phyloP scores from a whole-genome alignment of 2,888 invertebrate genomes.

The Protophormia terraenovae region DNA sequence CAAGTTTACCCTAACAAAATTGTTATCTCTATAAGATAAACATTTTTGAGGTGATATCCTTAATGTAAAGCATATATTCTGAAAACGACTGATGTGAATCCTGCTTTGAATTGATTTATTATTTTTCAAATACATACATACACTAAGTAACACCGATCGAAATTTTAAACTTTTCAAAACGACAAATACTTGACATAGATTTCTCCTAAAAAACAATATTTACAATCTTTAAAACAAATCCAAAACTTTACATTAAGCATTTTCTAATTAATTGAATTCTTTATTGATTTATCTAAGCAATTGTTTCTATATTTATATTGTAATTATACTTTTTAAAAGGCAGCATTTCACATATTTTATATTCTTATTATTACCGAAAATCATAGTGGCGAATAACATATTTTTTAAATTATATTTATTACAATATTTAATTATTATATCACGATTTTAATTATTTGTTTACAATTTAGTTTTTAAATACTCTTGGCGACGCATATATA shows the following conservation, averaged over 20 bases:
- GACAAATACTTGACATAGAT: not conserved
- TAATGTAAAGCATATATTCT: no score
- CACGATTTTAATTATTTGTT: constrained; percentile 8
- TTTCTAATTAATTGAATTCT: not conserved
- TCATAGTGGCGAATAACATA: not conserved
- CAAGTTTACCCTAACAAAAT: no score
- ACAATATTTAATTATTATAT: not conserved
- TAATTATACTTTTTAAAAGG: not conserved
- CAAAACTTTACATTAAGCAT: not conserved
- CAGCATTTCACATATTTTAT: not conserved
- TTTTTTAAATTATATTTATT: constrained; percentile 9
- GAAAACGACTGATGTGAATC: not conserved
- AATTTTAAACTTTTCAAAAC: not conserved
- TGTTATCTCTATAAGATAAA: not conserved
- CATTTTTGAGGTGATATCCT: not conserved
- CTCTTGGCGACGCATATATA: constrained; percentile 37
- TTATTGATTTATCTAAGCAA: not conserved
- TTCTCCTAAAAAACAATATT: not conserved
- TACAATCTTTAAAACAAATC: not conserved
- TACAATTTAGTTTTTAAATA: constrained; percentile 46
- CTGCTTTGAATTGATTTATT: not conserved
- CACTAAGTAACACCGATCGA: not conserved
- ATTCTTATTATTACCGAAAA: not conserved
- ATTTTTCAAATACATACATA: not conserved
- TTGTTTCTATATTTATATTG: not conserved